phyloP scores from a whole-genome alignment of 2,888 invertebrate genomes.

The Macaria liturata region DNA sequence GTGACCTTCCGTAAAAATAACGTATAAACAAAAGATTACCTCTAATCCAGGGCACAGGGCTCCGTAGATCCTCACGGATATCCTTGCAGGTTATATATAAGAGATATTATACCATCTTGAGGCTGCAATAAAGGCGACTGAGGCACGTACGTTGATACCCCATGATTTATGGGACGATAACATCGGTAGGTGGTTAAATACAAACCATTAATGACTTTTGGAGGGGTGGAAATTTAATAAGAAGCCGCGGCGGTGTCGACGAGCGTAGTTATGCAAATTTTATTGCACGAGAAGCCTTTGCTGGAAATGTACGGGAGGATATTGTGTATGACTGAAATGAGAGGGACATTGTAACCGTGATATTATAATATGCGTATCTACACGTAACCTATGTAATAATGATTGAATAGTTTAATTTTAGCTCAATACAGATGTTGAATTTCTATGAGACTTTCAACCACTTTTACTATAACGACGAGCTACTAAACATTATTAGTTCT shows the following conservation, averaged over 20 bases:
- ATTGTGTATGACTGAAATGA: slow-evolving; percentile 27
- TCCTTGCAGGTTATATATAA: slow-evolving; percentile 8
- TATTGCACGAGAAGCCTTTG: slow-evolving; percentile 74
- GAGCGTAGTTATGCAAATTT: slow-evolving; percentile 82
- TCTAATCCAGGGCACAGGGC: slow-evolving; percentile 53
- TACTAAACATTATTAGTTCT: too few species aligned
- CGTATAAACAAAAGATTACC: slow-evolving; percentile 69
- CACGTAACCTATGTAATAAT: too few species aligned
- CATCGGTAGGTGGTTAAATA: slow-evolving; percentile 77
- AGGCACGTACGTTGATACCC: slow-evolving; percentile 58
- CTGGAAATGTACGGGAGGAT: slow-evolving; percentile 49
- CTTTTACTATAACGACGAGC: too few species aligned
- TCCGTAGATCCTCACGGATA: slow-evolving; percentile 40
- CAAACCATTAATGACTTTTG: slow-evolving; percentile 81
- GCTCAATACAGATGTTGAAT: too few species aligned
- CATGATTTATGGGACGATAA: slow-evolving; percentile 77
- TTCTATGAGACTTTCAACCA: too few species aligned
- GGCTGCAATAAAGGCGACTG: slow-evolving; percentile 70
- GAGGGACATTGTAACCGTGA: too few species aligned
- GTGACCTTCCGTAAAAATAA: slow-evolving; percentile 44
- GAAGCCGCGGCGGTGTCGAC: slow-evolving; percentile 70
- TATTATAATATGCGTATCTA: too few species aligned
- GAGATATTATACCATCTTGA: slow-evolving; percentile 51
- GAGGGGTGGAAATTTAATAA: slow-evolving; percentile 82
- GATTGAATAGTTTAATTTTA: too few species aligned